Base-by-base conservation (phyloP, 2,797 vertebrate genomes). In the Distichodus sexfasciatus region DNA sequence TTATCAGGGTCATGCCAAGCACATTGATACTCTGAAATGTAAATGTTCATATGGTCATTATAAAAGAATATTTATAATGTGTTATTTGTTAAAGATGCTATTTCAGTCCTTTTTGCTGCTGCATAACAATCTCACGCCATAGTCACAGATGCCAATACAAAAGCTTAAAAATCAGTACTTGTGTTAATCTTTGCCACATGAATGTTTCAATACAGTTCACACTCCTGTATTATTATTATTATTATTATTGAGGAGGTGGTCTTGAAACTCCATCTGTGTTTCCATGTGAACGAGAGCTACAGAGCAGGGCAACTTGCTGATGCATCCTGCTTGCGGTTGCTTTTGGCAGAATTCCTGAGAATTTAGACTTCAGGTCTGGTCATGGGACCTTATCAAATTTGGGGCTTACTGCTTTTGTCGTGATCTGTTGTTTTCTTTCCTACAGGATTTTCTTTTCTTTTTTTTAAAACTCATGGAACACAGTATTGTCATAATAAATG, bases 41-140 rank as follows among this genome's bases (percentile, higher is more conserved):
- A 29, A 58, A 24, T 66, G 17, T 63, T 62, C 19, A 63, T 50
- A 44, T 28, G 33, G 43, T 66, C 23, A 66, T 44, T 77, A 51
- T 44, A 44, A 69, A 75, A 68, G 61, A 53, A 54, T 24, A 71
- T 75, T 69, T 72, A 72, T 50, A 31, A 66, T 62, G 65, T 69
- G 31, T 28, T 44, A 26, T 72, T 74, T 40, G 58, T 40, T 63
- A 29, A 21, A 71, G 58, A 66, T 60, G 23, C 12, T 65, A 58
- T 58, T 64, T 65, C 40, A 58, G 23, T 66, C 12, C 2, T 24
- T n/a, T 44, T 54, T 61, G 54, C 72, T 60, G 66, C 54, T 69
- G 54, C 54, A 59, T 59, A 59, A 59, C 38, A 26, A 51, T 48
- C 35, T 60, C 31, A 63, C 29, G 62, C 61, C 55, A 69, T 75